Evolutionary conservation across 2,888 invertebrate genomes (phyloP).

Genomic region (Meteorus colon): DNA sequence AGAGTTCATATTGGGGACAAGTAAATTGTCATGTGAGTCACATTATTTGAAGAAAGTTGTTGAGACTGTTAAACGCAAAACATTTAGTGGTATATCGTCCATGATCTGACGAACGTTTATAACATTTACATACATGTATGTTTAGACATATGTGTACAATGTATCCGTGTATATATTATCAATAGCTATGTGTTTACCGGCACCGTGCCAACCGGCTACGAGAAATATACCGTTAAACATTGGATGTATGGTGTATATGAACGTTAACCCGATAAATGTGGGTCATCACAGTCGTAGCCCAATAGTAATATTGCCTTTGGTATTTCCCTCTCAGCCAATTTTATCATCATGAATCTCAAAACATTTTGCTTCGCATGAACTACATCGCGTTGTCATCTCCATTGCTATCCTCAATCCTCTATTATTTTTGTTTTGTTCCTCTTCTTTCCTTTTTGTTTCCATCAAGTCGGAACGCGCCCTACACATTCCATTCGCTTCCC

Average conservation of each 20-base stretch:
- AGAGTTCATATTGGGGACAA: neutral
- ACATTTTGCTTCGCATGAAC: neutral
- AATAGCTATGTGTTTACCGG: neutral
- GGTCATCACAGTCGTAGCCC: constrained; percentile 69
- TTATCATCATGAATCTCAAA: constrained; percentile 22
- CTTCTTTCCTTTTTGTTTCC: constrained; percentile 14
- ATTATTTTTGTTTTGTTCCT: neutral
- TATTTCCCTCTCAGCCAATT: constrained; percentile 47
- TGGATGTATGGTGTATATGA: constrained; percentile 64
- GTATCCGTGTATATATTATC: constrained; percentile 1
- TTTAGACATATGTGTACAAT: neutral
- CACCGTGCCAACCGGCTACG: constrained; percentile 41
- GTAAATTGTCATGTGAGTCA: constrained; percentile 15
- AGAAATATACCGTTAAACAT: constrained; percentile 69
- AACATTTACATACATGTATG: neutral
- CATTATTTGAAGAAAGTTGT: constrained; percentile 10
- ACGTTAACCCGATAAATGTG: constrained; percentile 53
- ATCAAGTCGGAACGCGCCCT: constrained; percentile 33
- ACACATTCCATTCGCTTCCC: constrained; percentile 43
- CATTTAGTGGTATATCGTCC: constrained; percentile 25
- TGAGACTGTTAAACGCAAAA: constrained; percentile 6
- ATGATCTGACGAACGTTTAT: constrained; percentile 19
- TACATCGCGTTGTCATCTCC: constrained; percentile 14
- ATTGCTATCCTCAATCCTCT: constrained; percentile 17
- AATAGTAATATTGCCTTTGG: constrained; percentile 62